Evolutionary conservation across 37 sponge, comb jelly and placozoan species (phyloP).

Genomic region (Oopsacas minuta): DNA sequence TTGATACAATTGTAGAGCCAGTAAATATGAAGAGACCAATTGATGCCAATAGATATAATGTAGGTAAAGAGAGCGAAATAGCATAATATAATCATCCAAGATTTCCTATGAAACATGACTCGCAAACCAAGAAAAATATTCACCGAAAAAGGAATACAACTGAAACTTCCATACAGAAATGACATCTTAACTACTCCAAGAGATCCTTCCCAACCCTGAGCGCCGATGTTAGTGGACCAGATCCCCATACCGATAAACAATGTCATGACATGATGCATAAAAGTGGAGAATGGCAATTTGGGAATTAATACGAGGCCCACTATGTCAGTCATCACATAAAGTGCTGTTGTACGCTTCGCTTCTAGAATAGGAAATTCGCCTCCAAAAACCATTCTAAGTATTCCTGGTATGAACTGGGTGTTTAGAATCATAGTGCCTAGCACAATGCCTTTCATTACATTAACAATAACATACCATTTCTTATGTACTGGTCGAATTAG

Average conservation of each 20-base stretch:
- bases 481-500: conserved; percentile 59
- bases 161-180: conserved; percentile 47
- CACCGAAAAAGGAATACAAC: conserved; percentile 44
- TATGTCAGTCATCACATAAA: conserved; percentile 56
- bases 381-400: conserved; percentile 13
- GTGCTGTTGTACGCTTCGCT: conserved; percentile 30
- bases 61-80: conserved; percentile 39
- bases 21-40: conserved; percentile 49
- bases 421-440: conserved; percentile 30
- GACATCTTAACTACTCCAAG: conserved; percentile 56
- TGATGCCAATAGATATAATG: conserved; percentile 35
- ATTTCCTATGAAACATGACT: conserved; percentile 53
- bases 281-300: conserved; percentile 51
- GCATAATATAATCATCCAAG: conserved; percentile 26
- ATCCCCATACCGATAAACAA: conserved; percentile 23
- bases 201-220: conserved; percentile 34
- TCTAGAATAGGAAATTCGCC: conserved; percentile 30
- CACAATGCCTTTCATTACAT: conserved; percentile 48
- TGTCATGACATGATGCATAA: conserved; percentile 54
- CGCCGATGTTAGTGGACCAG: conserved; percentile 24
- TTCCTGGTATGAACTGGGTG: conserved; percentile 29
- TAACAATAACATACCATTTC: conserved; percentile 74
- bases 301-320: conserved; percentile 68
- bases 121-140: conserved; percentile 64
- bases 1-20: conserved; percentile 29